These are phyloP conservation scores for Montipora cactus DNA, from an alignment of 64 coral and sea anemone species.

Conservation along the genomic window DNA sequence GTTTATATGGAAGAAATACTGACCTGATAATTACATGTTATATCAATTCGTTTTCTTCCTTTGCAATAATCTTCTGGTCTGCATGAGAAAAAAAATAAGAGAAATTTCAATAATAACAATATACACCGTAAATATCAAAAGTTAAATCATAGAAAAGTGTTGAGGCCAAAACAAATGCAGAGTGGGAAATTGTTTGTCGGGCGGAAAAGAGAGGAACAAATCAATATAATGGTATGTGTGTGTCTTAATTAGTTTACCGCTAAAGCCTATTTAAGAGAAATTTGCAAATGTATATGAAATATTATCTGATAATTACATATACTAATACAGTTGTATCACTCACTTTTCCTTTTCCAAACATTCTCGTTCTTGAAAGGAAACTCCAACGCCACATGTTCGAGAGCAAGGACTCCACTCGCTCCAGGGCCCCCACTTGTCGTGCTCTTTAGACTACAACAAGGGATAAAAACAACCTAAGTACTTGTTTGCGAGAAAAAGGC, in stretches of 20 bases:
- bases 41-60: conserved; percentile 46
- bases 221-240: too few species aligned
- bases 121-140: too few species aligned
- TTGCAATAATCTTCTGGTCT: conserved; percentile 58
- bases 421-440: conserved; percentile 50
- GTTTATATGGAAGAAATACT: background rate
- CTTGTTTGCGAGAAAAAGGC: background rate
- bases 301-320: too few species aligned
- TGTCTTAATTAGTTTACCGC: too few species aligned
- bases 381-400: conserved; percentile 70
- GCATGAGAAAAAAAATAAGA: background rate
- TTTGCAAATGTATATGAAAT: too few species aligned
- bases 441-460: background rate
- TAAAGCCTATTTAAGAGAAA: too few species aligned
- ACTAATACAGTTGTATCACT: background rate
- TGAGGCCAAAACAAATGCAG: too few species aligned
- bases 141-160: too few species aligned
- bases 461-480: background rate
- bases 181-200: too few species aligned
- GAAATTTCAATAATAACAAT: too few species aligned
- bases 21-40: conserved; percentile 91
- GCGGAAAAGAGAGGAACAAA: too few species aligned
- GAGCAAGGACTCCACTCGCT: conserved; percentile 69
- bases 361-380: conserved; percentile 54
- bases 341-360: conserved; percentile 61